phyloP scores from a whole-genome alignment of 2,113 vertebrate genomes.

The Passer montanus region DNA sequence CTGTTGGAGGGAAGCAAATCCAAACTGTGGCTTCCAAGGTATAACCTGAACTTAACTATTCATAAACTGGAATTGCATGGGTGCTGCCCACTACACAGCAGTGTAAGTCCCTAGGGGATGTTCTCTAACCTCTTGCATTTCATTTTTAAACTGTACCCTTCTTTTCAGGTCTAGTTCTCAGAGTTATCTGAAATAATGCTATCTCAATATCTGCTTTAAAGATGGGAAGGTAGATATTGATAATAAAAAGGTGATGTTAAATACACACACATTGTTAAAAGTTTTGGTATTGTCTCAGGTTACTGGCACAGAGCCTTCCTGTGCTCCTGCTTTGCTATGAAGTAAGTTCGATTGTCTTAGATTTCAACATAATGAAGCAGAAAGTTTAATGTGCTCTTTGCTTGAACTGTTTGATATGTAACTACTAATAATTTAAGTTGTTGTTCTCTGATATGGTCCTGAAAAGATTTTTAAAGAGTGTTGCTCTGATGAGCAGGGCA shows the following conservation, averaged over 20 bases:
- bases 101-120: not conserved
- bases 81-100: not conserved
- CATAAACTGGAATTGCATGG: not conserved
- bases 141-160: not conserved
- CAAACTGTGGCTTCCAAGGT: not conserved
- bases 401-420: not conserved
- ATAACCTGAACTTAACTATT: not conserved
- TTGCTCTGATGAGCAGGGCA: not conserved
- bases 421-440: not conserved
- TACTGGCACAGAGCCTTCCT: not conserved
- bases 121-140: not conserved
- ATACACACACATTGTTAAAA: not conserved
- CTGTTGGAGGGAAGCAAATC: not conserved
- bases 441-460: not conserved
- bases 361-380: fast-evolving
- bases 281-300: not conserved
- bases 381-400: not conserved
- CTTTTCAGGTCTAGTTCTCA: not conserved
- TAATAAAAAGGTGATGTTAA: not conserved
- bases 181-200: not conserved
- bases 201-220: not conserved
- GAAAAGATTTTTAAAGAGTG: not conserved
- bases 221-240: not conserved
- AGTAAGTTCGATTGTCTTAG: not conserved
- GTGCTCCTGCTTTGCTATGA: not conserved